Base-by-base conservation (phyloP, 2,797 vertebrate species). In the Triplophysa yarkandensis region DNA sequence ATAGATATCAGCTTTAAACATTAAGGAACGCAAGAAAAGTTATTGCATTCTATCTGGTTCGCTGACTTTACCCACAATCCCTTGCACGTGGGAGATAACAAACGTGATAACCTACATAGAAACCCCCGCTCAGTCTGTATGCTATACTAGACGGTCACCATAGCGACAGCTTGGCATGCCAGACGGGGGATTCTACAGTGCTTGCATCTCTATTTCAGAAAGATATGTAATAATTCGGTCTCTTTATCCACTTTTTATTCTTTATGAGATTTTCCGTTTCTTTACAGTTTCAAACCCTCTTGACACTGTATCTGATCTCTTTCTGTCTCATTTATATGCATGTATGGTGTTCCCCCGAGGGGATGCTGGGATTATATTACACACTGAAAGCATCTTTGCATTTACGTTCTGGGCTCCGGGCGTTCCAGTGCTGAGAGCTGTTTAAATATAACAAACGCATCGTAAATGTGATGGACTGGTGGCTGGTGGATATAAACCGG, bases 121-220 rank as follows among this genome's bases (percentile, higher is more conserved):
- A 52, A 70, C 44, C 64, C 55, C 39, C 55, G 71, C 36, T 34
- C 41, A 54, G 52, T 44, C 81, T 68, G 74, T 69, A 76, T 74
- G 65, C 68, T 82, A 84, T 82, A 86, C 64, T 43, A 85, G 71
- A 82, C 39, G 16, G 78, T 93, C 74, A n/a, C 87, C 83, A 90
- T 92, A 79, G 89, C 85, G 90, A 92, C 91, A 54, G 2, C 81
- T 77, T 32, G 34, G 80, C 81, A 87, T 82, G 82, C 82, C 54
- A 65, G 30, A 72, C 69, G 73, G 62, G 11, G 77, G 82, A 80
- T 81, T 85, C 46, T 79, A 39, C 32, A 32, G 32, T 74, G 66
- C 78, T 79, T 76, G 77, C 69, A 32, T 68, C 76, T 46, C 68
- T 88, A 9, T 89, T 74, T 67, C 85, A 89, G 87, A 87, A 90